phyloP scores from a whole-genome alignment of 2,888 invertebrate species.

The Pimpla rufipes region DNA sequence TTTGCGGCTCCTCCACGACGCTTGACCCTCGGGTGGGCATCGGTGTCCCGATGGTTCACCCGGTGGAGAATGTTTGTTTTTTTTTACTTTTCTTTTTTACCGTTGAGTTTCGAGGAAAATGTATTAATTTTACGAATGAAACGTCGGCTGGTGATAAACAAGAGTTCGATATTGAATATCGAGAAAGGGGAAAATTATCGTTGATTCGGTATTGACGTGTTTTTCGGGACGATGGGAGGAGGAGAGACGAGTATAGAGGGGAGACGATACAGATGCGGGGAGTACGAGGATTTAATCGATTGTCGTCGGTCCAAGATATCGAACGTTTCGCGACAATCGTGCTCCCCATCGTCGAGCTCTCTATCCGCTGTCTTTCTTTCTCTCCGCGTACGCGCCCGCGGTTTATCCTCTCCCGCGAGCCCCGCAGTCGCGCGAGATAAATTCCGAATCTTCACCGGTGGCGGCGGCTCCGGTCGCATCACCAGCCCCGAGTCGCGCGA shows the following conservation, averaged over 20 bases:
- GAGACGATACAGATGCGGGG: slow-evolving; percentile 27
- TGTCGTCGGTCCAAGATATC: slow-evolving; percentile 58
- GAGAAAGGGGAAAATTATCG: background rate
- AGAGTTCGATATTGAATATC: background rate
- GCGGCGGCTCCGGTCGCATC: slow-evolving; percentile 49
- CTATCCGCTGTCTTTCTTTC: slow-evolving; percentile 36
- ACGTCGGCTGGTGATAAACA: background rate
- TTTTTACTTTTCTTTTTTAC: background rate
- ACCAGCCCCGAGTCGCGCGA: slow-evolving; percentile 58
- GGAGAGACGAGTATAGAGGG: too few species aligned
- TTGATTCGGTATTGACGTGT: background rate
- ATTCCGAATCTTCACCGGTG: slow-evolving; percentile 61
- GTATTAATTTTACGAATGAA: background rate
- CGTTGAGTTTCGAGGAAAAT: background rate
- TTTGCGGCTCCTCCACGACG: background rate
- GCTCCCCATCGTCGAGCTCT: slow-evolving; percentile 28
- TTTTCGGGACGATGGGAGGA: background rate
- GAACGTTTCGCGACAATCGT: slow-evolving; percentile 29
- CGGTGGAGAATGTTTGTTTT: background rate
- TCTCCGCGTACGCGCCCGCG: slow-evolving; percentile 38
- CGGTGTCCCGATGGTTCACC: background rate
- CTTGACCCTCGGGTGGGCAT: background rate
- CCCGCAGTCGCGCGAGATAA: slow-evolving; percentile 56
- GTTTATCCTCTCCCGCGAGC: slow-evolving; percentile 18
- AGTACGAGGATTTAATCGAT: slow-evolving; percentile 65